Percentiles rank a stretch among this genome's conserved stretches.
These are phyloP conservation scores for Oryctes rhinoceros DNA, from an alignment of 1,140 invertebrate species.

Conservation along the genomic window DNA sequence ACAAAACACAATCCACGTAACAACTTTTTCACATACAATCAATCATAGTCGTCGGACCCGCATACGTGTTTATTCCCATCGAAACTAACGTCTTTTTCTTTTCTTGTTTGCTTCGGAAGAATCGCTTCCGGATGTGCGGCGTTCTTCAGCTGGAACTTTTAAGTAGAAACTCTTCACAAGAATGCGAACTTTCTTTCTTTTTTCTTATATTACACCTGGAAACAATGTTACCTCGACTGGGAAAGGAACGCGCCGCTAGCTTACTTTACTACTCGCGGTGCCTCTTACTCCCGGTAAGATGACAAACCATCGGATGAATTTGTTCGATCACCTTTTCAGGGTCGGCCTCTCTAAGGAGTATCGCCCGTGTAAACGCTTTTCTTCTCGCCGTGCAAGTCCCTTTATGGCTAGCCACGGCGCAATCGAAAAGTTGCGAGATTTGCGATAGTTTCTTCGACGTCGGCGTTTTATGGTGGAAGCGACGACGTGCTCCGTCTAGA, in stretches of 20 bases:
- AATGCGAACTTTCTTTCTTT: background rate
- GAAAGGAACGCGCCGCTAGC: background rate
- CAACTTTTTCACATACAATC: background rate
- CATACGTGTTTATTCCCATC: slow-evolving; percentile 2
- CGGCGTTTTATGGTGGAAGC: background rate
- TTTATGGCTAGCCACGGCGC: background rate
- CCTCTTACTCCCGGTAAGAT: background rate
- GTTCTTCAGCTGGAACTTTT: background rate
- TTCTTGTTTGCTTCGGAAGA: background rate
- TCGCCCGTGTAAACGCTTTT: background rate
- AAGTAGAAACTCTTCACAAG: background rate
- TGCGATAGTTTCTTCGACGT: background rate
- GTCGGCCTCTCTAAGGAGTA: background rate
- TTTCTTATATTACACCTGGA: slow-evolving; percentile 4
- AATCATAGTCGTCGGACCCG: background rate
- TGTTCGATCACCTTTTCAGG: background rate
- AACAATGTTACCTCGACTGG: background rate
- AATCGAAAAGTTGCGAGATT: background rate
- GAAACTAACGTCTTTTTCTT: background rate
- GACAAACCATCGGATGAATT: background rate
- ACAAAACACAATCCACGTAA: background rate
- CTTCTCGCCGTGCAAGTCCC: background rate
- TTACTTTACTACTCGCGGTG: background rate
- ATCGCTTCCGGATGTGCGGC: background rate
- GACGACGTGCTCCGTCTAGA: background rate